Conservation (phyloP, 1,140 invertebrate genomes). For the Araneus ventricosus region DNA sequence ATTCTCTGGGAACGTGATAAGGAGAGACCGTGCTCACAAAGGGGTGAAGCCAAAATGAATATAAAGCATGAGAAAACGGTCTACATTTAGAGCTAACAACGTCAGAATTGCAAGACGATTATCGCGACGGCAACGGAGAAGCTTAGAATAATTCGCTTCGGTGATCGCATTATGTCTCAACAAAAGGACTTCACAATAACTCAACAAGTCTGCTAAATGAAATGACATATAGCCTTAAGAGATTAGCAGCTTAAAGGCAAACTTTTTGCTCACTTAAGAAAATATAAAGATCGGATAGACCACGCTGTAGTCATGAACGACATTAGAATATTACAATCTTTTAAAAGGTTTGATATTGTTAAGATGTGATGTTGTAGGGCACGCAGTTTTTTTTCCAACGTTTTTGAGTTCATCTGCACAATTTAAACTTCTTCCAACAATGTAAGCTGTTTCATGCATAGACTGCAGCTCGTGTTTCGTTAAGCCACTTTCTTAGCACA, state of each 20-base stretch:
- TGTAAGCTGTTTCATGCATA: too few species aligned
- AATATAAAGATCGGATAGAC: too few species aligned
- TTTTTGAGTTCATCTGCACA: too few species aligned
- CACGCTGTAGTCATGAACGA: too few species aligned
- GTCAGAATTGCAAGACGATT: not conserved
- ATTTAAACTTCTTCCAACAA: too few species aligned
- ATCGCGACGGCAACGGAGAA: not conserved
- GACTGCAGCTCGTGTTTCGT: too few species aligned
- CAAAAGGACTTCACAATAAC: not conserved
- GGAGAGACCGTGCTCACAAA: not conserved
- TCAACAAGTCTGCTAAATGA: not conserved
- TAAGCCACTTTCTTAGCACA: too few species aligned
- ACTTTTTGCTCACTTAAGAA: too few species aligned
- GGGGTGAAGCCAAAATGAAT: not conserved
- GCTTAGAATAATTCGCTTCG: constrained; percentile 8
- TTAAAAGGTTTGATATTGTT: too few species aligned
- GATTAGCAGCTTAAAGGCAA: not conserved
- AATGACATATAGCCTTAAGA: not conserved
- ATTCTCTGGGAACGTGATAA: not conserved
- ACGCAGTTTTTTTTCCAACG: too few species aligned
- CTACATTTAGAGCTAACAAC: not conserved
- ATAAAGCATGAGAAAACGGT: constrained; percentile 24
- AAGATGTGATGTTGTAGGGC: too few species aligned
- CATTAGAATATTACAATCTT: too few species aligned
- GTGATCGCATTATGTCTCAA: not conserved